phyloP scores from a whole-genome alignment of 2,888 invertebrate genomes.

The Cybosia mesomella region DNA sequence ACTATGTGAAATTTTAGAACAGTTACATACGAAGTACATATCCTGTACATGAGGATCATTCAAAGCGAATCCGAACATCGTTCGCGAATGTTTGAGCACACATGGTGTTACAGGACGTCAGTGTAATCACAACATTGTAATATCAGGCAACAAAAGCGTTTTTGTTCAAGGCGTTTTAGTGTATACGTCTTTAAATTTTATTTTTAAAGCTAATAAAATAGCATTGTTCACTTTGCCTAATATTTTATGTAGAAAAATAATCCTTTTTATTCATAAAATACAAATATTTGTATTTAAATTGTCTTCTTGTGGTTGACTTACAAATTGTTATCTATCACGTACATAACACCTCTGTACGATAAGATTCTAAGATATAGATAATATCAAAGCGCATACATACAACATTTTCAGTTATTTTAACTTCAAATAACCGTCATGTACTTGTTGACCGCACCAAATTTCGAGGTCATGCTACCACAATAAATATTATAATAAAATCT shows the following conservation, averaged over 20 bases:
- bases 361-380: neutral
- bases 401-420: neutral
- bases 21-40: constrained; percentile 10
- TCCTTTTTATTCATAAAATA: constrained; percentile 10
- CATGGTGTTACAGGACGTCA: neutral
- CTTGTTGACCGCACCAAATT: constrained; percentile 30
- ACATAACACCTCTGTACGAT: neutral
- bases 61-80: neutral
- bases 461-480: constrained; percentile 74
- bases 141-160: constrained; percentile 2
- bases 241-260: constrained; percentile 19
- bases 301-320: neutral
- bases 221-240: neutral
- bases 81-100: constrained; percentile 2
- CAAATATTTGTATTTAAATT: constrained; percentile 7
- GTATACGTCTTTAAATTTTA: constrained; percentile 5
- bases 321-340: neutral
- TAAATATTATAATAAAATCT: constrained; percentile 56
- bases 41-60: constrained; percentile 22
- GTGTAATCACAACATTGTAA: neutral
- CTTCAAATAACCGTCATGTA: constrained; percentile 21
- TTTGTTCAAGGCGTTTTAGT: neutral
- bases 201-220: constrained; percentile 5
- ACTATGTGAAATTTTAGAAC: constrained; percentile 37
- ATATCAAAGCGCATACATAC: neutral